Base-by-base conservation (phyloP, 2,888 invertebrate genomes). In the Lithophane ornitopus region DNA sequence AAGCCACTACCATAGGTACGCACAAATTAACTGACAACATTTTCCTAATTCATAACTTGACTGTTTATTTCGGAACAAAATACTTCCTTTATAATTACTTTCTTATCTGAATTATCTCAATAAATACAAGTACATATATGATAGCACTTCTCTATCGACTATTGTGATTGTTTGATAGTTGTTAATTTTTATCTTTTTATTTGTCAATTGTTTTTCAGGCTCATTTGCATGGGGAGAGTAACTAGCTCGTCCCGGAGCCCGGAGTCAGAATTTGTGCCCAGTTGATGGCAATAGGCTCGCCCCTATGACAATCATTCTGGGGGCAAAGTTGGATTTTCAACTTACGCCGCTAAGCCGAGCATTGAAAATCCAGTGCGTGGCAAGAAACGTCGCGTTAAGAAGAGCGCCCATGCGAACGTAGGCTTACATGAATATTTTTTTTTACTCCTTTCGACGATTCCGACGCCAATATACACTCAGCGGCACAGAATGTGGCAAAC, bases 71-170 rank as follows among this genome's bases (percentile, higher is more conserved):
- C n/a, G 14, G 58, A 22, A 39, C 59, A 54, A 71, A 70, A 56
- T 19, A 74, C 26, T 78, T 68, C 56, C 67, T 81, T 62, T 84
- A 85, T 78, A 83, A 28, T 66, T 3, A 41, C 0, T 46, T n/a
- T 49, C 62, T 84, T 84, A 84, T 84, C 83, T 68, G 11, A 69
- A 81, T 62, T 78, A 81, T 62, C 58, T 71, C 16, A 56, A 67
- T 59, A 62, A 39, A 12, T 52, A 71, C 6, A 49, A 46, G 41
- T 70, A 52, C 19, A 52, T 46, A 52, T 46, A 52, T 54, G 70
- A 71, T 80, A 84, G 14, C 26, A 56, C 6, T 54, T 39, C 2
- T 56, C 1, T 54, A 65, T 73, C 54, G 9, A 11, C 4, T 19
- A 41, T 41, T 72, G 19, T 28, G 16, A 68, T 54, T 41, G 26